Base-by-base conservation (phyloP, 2,113 vertebrate genomes). In the Halcyon senegalensis region DNA sequence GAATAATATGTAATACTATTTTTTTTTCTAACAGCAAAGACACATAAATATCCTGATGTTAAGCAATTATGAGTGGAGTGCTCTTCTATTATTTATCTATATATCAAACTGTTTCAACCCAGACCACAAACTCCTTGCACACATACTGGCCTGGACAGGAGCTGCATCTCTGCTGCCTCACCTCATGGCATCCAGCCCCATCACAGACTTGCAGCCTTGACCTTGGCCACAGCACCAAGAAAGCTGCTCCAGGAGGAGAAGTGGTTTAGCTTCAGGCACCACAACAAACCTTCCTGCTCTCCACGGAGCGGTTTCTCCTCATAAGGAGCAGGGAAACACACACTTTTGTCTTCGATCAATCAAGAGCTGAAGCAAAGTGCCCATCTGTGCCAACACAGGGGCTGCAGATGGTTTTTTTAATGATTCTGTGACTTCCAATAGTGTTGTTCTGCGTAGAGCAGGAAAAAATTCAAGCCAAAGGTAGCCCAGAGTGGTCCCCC, bases 111-210 rank as follows among this genome's bases (percentile, higher is more conserved):
- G 16, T 48, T 84, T 24, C 50, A 50, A 19, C 18, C 50, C 66
- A 66, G 59, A 58, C 16, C 27, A 30, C 31, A 53, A 53, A 25
- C 31, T 62, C 48, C n/a, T 68, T 3, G 0, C 28, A 7, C 12
- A 33, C 73, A 14, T 11, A 55, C 7, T 46, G 33, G 35, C 60
- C 58, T 5, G 28, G 43, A 25, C 10, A 20, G 55, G 41, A 62
- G 35, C 33, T 21, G 31, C 16, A 5, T 9, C 27, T n/a, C 44
- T 24, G 16, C 30, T 14, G 41, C 30, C 35, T 21, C 37, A 8
- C 0, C 4, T 39, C 7, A 0, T 1, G 1, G 86, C 55, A 58
- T 11, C 35, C 51, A 28, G 43, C 37, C 35, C 33, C 23, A 1
- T 69, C 39, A 50, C 39, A 50, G 4, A 0, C 19, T 11, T 62